Evolutionary conservation across 2,888 invertebrate species (phyloP), one percentile per base, ranked within the genome.

Genomic region (Ophion ellenae): DNA sequence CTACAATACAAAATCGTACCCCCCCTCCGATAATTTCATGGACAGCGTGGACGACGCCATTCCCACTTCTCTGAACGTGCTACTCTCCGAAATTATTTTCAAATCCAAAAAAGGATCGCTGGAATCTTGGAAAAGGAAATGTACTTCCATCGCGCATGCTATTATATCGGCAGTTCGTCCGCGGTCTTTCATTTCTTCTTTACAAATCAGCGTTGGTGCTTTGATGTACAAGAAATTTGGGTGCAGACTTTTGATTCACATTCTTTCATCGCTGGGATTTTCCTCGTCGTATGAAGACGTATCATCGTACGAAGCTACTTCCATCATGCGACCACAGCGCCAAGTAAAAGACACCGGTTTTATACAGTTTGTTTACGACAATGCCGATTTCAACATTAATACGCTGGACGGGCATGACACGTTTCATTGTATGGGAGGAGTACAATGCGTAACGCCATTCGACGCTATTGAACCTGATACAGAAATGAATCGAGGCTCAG

Each of bases 161-260:
- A 85, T 88, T 40, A 88, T 87, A 69, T 63, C 78, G 70, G 87
- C 88, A 71, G 84, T 86, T 36, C 66, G 84, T 74, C 88, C 89
- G 47, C 71, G 83, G 75, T 87, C 73, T 66, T 89, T 88, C 83
- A 28, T 87, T 28, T 88, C 88, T 57, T 63, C 83, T 57, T 67
- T 87, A 17, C 70, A 81, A 67, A 45, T 83, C 14, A 83, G 64
- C 32, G 32, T 64, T 75, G 75, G 75, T 14, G 61, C 63, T 75
- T 75, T 75, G 59, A 40, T 75, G 64, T 75, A 75, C 20, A 75
- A 75, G 24, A 75, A 75, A 75, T 75, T 61, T 64, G 75, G 75
- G 47, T 75, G 28, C 36, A 64, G 53, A 79, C 20, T 32, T 79
- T 70, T 79, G 28, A 70, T 79, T n/a, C n/a, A 69, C 11, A n/a